Base-by-base conservation (phyloP, 2,797 vertebrate genomes). In the Urosaurus nigricauda region DNA sequence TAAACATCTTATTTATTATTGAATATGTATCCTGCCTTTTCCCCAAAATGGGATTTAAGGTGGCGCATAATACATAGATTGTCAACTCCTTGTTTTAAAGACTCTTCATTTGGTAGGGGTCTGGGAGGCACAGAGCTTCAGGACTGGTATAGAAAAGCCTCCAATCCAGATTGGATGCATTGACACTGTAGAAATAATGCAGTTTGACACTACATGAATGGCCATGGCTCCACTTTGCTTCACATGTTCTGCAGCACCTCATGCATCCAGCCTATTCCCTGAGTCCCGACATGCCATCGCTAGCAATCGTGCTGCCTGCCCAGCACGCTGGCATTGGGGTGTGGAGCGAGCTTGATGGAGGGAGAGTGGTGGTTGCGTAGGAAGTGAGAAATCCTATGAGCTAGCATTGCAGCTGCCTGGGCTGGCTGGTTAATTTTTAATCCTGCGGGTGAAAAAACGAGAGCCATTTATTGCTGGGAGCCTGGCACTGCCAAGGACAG, bases 311-410 rank as follows among this genome's bases (percentile, higher is more conserved):
- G 58, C 43, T 53, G 58, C 40, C 84, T 29, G 24, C 43, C 56
- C 43, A 74, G 24, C 3, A 73, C 14, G n/a, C 12, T 26, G 3
- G 47, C 21, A 19, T 0, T 19, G 71, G 21, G 21, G 21, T 12
- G 12, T 8, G 11, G 14, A 47, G 19, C 77, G 40, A 65, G 53
- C 43, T 82, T 56, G 13, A n/a, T 26, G 14, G 58, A 77, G 51
- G 71, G 26, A 75, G 70, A 86, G 14, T 17, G 16, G 16, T 60
- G 40, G 32, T 58, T 29, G n/a, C 11, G 63, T 81, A 89, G 70
- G 78, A 82, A 75, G 84, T 85, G 84, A 86, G 71, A 89, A 85
- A 82, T 68, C 84, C 71, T 86, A 32, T n/a, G 12, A 68, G 43
- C 19, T 14, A 81, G 58, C 56, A 21, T n/a, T 13, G 79, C 88